Evolutionary conservation across 2,888 invertebrate genomes (phyloP), one percentile per base, ranked within the genome.

Genomic region (Tinea trinotella): DNA sequence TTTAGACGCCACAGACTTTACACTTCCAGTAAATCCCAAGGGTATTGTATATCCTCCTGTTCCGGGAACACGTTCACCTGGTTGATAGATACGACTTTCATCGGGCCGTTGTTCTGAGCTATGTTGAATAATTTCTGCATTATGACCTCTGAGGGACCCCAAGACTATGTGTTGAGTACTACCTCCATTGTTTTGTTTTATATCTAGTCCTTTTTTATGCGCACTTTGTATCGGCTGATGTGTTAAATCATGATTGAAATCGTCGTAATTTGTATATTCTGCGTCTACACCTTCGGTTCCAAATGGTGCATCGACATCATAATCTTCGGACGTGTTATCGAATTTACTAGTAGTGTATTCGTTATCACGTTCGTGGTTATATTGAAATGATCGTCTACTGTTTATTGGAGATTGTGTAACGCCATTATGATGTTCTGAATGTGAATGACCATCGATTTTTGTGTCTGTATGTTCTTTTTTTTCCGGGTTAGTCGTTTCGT

Each of bases 41-140:
- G 93, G 90, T 71, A 95, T 87, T 61, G 88, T 87, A 71, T 91
- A 89, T 54, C 90, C 89, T 56, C 90, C 85, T 61, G 90, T 87
- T 55, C 94, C 90, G 53, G 92, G 90, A 61, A 95, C 69, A 56
- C 87, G 71, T 63, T 91, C 87, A 10, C 92, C 92, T 0, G 92
- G 89, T 65, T 90, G 89, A 56, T 92, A 82, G 18, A 90, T 70
- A 65, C 85, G 88, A 50, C 87, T 88, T 60, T 88, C 87, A 59
- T 88, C 88, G 6, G 87, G 79, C 52, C 68, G 74, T 60, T 62
- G 66, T 20, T 79, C 86, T 1, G 74, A 77, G 61, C 87, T 87
- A 61, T 86, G 88, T 70, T 91, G 90, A 35, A 85, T 87, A n/a
- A 91, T 88, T 60, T 85, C 84, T 3, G 89, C 85, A 59, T 90